Conservation (phyloP, 2,888 invertebrate genomes). For the Brassicogethes aeneus region DNA sequence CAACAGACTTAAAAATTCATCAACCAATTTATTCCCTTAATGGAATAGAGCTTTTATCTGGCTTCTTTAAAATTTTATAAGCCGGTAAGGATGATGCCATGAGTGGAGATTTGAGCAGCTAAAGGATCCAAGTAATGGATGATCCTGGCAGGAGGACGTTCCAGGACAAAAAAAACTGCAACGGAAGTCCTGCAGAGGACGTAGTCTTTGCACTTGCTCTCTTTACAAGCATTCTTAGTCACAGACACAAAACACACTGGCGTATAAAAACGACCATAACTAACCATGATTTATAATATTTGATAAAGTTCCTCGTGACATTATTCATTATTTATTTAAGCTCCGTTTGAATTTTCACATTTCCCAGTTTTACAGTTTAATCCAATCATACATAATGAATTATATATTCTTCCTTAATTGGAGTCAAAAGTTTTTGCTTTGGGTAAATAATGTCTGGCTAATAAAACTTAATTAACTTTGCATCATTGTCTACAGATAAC, state of each 20-base stretch:
- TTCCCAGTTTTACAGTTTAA: no score
- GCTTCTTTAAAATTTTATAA: neutral
- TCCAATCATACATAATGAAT: no score
- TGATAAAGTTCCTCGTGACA: neutral
- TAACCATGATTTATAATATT: neutral
- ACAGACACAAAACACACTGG: neutral
- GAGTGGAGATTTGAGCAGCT: neutral
- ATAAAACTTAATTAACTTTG: no score
- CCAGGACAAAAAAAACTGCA: slow-evolving; percentile 1
- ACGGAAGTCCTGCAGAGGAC: slow-evolving; percentile 3
- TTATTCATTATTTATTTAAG: no score
- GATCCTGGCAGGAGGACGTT: neutral
- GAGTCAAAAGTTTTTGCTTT: no score
- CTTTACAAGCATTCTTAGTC: slow-evolving; percentile 5
- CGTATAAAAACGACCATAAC: neutral
- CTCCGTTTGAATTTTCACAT: no score
- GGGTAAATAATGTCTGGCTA: no score
- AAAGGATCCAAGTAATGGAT: neutral
- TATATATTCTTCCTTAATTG: no score
- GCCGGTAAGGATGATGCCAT: neutral
- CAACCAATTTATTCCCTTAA: no score
- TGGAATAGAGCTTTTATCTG: neutral
- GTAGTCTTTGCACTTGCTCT: neutral
- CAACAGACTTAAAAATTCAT: no score
- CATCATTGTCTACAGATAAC: no score